Percentiles rank a stretch among this genome's conserved stretches.
phyloP scores from a whole-genome alignment of 1,140 invertebrate genomes.

The Drosophila ogumai region DNA sequence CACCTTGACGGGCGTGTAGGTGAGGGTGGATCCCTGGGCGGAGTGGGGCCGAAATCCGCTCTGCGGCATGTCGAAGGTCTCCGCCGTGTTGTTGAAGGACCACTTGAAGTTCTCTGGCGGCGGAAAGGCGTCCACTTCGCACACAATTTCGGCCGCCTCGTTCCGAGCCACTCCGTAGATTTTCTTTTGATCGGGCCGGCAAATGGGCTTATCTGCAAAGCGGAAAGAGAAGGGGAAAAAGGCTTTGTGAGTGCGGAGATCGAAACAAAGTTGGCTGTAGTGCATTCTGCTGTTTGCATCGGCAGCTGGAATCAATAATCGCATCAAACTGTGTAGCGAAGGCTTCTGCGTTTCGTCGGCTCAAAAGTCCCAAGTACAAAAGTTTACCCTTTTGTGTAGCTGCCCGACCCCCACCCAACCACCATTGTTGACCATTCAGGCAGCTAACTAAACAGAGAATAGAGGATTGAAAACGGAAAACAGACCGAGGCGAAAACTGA shows the following conservation, averaged over 20 bases:
- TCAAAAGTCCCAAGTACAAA: constrained; percentile 69
- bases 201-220: constrained; percentile 92
- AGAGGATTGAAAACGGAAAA: constrained; percentile 24
- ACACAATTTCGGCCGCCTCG: constrained; percentile 92
- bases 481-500: constrained; percentile 1
- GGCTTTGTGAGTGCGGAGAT: constrained; percentile 18
- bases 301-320: constrained; percentile 71
- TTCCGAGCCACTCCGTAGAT: constrained; percentile 94
- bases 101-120: constrained; percentile 93
- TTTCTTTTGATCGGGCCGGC: constrained; percentile 90
- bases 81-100: constrained; percentile 95
- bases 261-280: constrained; percentile 60
- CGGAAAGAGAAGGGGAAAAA: constrained; percentile 12
- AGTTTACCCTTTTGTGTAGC: constrained; percentile 45
- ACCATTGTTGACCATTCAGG: constrained; percentile 46
- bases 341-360: constrained; percentile 39
- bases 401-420: background rate
- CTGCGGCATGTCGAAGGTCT: constrained; percentile 90
- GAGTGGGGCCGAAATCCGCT: constrained; percentile 85
- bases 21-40: constrained; percentile 89
- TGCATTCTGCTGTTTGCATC: constrained; percentile 72
- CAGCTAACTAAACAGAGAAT: constrained; percentile 65
- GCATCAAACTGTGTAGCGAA: constrained; percentile 40
- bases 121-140: constrained; percentile 94
- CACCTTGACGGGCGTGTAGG: constrained; percentile 90